Base-by-base conservation (phyloP, 2,113 vertebrate genomes). In the Chamaetylas fuelleborni region DNA sequence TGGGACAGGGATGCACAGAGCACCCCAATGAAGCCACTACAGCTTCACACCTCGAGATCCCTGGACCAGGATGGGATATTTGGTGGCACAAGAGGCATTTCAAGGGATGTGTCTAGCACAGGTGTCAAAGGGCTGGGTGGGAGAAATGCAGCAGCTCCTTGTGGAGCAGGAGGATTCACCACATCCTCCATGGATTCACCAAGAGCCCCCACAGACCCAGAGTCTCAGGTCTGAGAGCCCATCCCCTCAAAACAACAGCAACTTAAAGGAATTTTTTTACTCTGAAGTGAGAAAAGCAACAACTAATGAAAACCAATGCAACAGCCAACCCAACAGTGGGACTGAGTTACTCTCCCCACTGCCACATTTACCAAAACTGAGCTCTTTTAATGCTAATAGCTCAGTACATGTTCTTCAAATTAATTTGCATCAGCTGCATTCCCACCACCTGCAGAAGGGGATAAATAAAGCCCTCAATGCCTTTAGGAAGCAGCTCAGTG, bases 101-200 rank as follows among this genome's bases (percentile, higher is more conserved):
- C 31, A 69, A 69, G 36, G 31, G 42, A 33, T 2, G 2, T 0
- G 1, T 7, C 24, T 12, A 69, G 53, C 25, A 29, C 70, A 38
- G 60, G 31, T 1, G 50, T 2, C 54, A 70, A 17, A 67, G 64
- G 31, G 34, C 16, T 8, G 22, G 40, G 14, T 2, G 18, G 4
- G 13, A 31, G 31, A 40, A 69, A n/a, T 3, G 8, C 14, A 65
- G 29, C 29, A 22, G 51, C 9, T 54, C 4, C 8, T 58, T 7
- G 13, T 26, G 10, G 33, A 38, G 23, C 8, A 50, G 20, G 20
- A 20, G 19, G 8, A 20, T 33, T 11, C 7, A 18, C 26, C 2
- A 0, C 12, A 31, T 26, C n/a, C 11, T 24, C 31, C 8, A 4
- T 0, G 8, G 28, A 2, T 24, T 58, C 67, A 14, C 25, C 1